A percentile compares a stretch with the other conserved stretches of the same genome.
These are phyloP conservation scores for Propsilocerus akamusi DNA, from an alignment of 1,140 invertebrate species.

Conservation along the genomic window DNA sequence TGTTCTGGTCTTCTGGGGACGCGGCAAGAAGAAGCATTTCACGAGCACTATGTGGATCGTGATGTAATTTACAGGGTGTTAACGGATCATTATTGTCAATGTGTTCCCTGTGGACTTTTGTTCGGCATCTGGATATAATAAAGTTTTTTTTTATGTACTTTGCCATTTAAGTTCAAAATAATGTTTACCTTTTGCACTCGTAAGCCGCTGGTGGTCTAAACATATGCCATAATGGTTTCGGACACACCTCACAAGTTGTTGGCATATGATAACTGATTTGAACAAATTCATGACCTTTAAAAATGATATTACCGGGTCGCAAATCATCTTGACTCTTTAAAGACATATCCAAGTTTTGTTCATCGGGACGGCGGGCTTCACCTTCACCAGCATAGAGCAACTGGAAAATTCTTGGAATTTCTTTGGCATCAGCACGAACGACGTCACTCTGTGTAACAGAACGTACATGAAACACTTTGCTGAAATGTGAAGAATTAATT, in stretches of 20 bases:
- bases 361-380: conserved; percentile 69
- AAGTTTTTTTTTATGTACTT: too few species aligned
- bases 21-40: conserved; percentile 76
- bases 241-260: conserved; percentile 92
- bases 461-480: conserved; percentile 96
- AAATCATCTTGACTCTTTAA: conserved; percentile 40
- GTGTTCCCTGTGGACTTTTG: conserved; percentile 94
- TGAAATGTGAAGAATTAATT: conserved; percentile 27
- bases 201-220: conserved; percentile 89
- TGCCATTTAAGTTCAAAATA: too few species aligned
- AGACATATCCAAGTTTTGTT: conserved; percentile 27
- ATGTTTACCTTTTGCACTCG: conserved; percentile 84
- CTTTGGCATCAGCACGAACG: conserved; percentile 92
- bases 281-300: conserved; percentile 90
- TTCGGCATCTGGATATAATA: conserved; percentile 77
- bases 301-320: conserved; percentile 50
- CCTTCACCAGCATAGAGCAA: conserved; percentile 86
- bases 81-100: conserved; percentile 65
- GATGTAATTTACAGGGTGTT: conserved; percentile 82
- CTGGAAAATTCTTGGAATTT: conserved; percentile 98
- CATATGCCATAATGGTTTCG: conserved; percentile 92
- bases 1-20: conserved; percentile 71
- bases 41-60: conserved; percentile 80
- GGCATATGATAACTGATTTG: conserved; percentile 96
- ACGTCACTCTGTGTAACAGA: conserved; percentile 97